phyloP scores from a whole-genome alignment of 2,888 invertebrate species.

The Galeruca laticollis region DNA sequence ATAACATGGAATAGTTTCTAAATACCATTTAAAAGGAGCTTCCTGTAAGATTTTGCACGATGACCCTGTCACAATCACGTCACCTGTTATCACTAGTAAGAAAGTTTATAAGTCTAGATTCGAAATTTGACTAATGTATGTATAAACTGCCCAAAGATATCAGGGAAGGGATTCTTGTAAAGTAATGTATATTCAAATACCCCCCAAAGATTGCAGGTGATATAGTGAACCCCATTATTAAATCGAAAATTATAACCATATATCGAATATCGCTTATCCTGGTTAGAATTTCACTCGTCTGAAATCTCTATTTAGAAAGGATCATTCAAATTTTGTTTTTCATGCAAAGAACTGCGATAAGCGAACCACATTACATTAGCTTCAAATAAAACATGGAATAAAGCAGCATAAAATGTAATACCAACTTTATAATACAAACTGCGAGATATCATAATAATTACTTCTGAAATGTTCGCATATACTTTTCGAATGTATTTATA shows the following conservation, averaged over 20 bases:
- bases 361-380: constrained; percentile 40
- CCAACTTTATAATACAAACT: constrained; percentile 30
- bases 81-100: too few relatives aligned
- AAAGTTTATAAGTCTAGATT: too few relatives aligned
- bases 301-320: background rate
- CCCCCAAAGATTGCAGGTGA: too few relatives aligned
- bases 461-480: background rate
- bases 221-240: background rate
- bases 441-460: constrained; percentile 16
- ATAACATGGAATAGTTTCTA: too few relatives aligned
- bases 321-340: constrained; percentile 37
- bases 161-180: too few relatives aligned
- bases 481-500: background rate
- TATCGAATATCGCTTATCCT: background rate
- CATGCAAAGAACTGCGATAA: constrained; percentile 33
- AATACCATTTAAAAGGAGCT: too few relatives aligned
- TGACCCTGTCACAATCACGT: too few relatives aligned
- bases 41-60: too few relatives aligned
- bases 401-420: constrained; percentile 32
- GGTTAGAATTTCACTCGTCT: background rate
- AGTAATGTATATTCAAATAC: too few relatives aligned
- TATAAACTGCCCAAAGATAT: too few relatives aligned
- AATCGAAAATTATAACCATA: background rate
- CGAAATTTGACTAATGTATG: too few relatives aligned
- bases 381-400: constrained; percentile 37